A percentile compares a stretch with the other conserved stretches of the same genome.
Evolutionary conservation across 2,113 vertebrate species (phyloP).

Genomic region (human (Homo sapiens)): DNA sequence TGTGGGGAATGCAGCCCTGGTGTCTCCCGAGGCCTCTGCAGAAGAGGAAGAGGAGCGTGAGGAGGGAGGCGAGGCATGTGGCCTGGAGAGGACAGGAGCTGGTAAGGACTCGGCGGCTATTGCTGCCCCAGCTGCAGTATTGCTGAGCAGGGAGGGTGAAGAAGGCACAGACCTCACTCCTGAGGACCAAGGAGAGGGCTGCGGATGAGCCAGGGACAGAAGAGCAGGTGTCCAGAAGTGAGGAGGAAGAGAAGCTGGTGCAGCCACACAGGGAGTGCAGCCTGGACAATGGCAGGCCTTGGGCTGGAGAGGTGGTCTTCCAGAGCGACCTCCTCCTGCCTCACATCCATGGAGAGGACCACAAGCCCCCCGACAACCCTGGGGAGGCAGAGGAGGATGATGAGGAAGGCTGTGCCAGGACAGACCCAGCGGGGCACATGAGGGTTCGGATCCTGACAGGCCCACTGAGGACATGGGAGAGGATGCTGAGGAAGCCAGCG

Average conservation of each 20-base stretch:
- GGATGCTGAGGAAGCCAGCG: neutral
- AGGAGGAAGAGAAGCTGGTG: conserved; percentile 58
- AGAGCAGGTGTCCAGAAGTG: conserved; percentile 10
- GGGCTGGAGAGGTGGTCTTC: conserved; percentile 49
- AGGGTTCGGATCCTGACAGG: neutral
- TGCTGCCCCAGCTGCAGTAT: conserved; percentile 76
- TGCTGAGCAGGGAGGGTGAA: conserved; percentile 70
- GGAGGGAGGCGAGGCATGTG: neutral
- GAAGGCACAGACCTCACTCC: neutral
- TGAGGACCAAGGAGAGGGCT: conserved; percentile 4
- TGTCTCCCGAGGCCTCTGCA: conserved; percentile 37
- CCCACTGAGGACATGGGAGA: conserved; percentile 3
- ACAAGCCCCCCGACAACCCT: neutral
- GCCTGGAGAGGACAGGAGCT: conserved; percentile 43
- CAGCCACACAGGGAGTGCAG: conserved; percentile 50
- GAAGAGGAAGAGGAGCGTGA: conserved; percentile 53
- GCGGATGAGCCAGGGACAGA: conserved; percentile 32
- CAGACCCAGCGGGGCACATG: conserved; percentile 55
- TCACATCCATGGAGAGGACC: conserved; percentile 24
- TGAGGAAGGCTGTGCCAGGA: neutral
- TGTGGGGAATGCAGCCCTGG: conserved; percentile 55
- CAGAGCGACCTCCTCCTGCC: conserved; percentile 21
- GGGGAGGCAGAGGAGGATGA: neutral
- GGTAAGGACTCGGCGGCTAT: conserved; percentile 70
- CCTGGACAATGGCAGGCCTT: conserved; percentile 29